Evolutionary conservation across 2,797 vertebrate genomes (phyloP).

Genomic region (Chelon auratus): DNA sequence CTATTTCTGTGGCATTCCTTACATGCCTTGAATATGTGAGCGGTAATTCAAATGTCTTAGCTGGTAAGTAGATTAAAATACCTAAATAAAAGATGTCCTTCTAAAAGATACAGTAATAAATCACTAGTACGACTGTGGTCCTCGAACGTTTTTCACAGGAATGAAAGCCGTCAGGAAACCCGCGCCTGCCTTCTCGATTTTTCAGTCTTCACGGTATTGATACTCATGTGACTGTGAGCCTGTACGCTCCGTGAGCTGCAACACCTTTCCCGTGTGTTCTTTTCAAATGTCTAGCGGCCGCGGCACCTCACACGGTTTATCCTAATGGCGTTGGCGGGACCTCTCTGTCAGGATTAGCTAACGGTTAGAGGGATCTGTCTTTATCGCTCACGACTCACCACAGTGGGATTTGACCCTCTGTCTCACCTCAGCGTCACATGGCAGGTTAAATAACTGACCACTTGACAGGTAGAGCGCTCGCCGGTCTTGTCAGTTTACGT

Average conservation of each 20-base stretch:
- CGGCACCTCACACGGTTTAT: constrained; percentile 58
- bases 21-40: not conserved
- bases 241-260: constrained; percentile 9
- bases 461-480: constrained; percentile 48
- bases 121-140: not conserved
- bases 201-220: not conserved
- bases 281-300: constrained; percentile 41
- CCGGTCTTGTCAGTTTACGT: constrained; percentile 19
- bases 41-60: constrained; percentile 7
- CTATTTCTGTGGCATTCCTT: constrained; percentile 7
- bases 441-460: constrained; percentile 56
- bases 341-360: constrained; percentile 75
- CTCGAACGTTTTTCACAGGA: not conserved
- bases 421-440: constrained; percentile 58
- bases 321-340: constrained; percentile 75
- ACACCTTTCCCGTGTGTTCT: constrained; percentile 38
- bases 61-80: constrained; percentile 20
- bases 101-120: not conserved
- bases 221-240: not conserved
- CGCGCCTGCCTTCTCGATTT: constrained; percentile 2
- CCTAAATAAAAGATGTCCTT: constrained; percentile 9
- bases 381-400: constrained; percentile 65
- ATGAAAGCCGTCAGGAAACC: not conserved
- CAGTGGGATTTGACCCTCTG: constrained; percentile 58
- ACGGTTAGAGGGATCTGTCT: constrained; percentile 65